Conservation (phyloP, 2,797 vertebrate genomes). For the Benthosema pterotum region DNA sequence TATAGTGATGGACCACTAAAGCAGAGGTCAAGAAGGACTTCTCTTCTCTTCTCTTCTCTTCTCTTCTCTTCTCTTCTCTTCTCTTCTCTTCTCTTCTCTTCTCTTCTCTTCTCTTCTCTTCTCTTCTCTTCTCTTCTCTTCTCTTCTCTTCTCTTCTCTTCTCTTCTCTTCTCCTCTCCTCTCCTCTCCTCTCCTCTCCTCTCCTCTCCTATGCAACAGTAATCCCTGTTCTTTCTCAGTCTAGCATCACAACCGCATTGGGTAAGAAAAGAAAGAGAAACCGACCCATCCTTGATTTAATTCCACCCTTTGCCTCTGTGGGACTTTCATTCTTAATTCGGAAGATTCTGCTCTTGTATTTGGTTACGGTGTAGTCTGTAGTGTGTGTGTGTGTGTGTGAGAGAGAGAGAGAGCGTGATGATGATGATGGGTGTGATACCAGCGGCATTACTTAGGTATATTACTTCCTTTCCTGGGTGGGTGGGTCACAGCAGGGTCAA, state of each 20-base stretch:
- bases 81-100: neutral
- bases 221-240: conserved; percentile 62
- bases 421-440: conserved; percentile 40
- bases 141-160: conserved; percentile 2
- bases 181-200: neutral
- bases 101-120: conserved; percentile 8
- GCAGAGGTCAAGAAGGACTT: conserved; percentile 45
- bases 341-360: conserved; percentile 61
- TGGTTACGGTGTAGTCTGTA: conserved; percentile 37
- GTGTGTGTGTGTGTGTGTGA: neutral
- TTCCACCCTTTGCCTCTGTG: conserved; percentile 50
- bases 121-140: conserved; percentile 8
- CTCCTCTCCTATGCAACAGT: conserved; percentile 27
- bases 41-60: neutral
- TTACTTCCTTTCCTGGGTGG: conserved; percentile 61
- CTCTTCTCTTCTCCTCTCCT: neutral
- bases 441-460: conserved; percentile 58
- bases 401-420: conserved; percentile 23
- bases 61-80: too few relatives aligned
- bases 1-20: conserved; percentile 57
- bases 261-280: conserved; percentile 40
- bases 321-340: conserved; percentile 61
- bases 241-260: conserved; percentile 51
- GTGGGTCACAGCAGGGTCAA: conserved; percentile 63
- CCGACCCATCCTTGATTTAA: conserved; percentile 68